Conservation (phyloP, 1,140 invertebrate genomes). For the Ceratitis capitata region DNA sequence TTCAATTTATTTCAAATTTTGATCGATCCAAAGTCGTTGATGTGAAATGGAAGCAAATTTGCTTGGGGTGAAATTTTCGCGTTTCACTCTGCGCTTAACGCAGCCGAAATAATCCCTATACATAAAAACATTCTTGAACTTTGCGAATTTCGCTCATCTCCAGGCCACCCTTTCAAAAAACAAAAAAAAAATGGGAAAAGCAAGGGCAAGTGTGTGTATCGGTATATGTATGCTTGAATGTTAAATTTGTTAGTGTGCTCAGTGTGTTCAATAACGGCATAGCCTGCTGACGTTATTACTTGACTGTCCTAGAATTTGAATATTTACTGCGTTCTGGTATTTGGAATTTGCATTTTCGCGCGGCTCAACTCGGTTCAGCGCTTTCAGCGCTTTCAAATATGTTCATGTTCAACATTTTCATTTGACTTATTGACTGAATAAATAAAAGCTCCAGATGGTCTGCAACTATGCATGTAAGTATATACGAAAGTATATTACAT, state of each 20-base stretch:
- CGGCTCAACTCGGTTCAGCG: background rate
- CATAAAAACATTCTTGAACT: background rate
- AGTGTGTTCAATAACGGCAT: no score
- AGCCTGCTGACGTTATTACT: background rate
- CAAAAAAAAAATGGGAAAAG: background rate
- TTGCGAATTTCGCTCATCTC: background rate
- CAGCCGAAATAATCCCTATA: background rate
- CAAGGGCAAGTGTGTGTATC: background rate
- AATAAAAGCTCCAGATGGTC: no score
- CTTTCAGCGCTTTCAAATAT: no score
- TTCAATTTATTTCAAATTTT: slow-evolving; percentile 18
- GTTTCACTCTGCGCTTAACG: background rate
- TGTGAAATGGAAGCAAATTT: background rate
- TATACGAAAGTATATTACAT: no score
- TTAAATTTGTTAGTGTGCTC: background rate
- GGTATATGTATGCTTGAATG: background rate
- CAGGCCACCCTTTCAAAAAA: no score
- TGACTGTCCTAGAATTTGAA: background rate
- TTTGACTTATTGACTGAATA: background rate
- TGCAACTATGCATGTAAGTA: no score
- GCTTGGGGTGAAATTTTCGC: background rate
- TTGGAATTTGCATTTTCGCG: background rate
- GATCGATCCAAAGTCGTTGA: slow-evolving; percentile 10
- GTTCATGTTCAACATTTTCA: no score
- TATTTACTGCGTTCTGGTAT: background rate